Conservation (phyloP, 2,797 vertebrate genomes). For the Arnoldichthys spilopterus region DNA sequence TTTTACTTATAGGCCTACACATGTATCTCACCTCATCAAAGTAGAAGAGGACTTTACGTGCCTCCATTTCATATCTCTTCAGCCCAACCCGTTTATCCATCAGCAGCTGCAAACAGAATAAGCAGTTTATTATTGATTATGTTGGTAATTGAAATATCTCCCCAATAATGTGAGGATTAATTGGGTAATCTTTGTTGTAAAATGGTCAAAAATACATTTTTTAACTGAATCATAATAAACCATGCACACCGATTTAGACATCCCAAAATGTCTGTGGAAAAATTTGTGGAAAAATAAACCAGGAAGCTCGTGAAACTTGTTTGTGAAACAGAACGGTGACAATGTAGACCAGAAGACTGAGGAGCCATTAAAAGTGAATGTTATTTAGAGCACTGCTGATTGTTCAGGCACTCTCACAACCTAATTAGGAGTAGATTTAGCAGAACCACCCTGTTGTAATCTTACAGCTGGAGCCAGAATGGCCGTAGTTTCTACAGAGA, state of each 20-base stretch:
- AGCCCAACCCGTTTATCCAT: constrained; percentile 89
- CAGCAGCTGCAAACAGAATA: constrained; percentile 76
- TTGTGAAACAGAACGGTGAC: not conserved
- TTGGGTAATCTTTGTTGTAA: too few species aligned
- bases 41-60: constrained; percentile 90
- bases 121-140: not conserved
- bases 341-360: too few species aligned
- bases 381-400: not conserved
- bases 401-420: not conserved
- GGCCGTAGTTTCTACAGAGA: not conserved
- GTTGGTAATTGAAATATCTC: too few species aligned
- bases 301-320: not conserved
- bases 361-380: not conserved
- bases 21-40: constrained; percentile 92
- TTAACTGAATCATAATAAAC: not conserved
- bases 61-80: constrained; percentile 90
- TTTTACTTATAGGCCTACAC: not conserved
- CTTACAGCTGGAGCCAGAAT: constrained; percentile 5
- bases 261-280: not conserved
- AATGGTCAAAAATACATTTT: not conserved
- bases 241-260: not conserved
- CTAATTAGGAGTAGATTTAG: constrained; percentile 1
- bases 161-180: not conserved
- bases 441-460: constrained; percentile 8
- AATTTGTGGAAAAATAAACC: not conserved